A percentile compares a stretch with the other conserved stretches of the same genome.
Evolutionary conservation across 1,140 invertebrate genomes (phyloP).

Genomic region (Diorhabda carinulata): DNA sequence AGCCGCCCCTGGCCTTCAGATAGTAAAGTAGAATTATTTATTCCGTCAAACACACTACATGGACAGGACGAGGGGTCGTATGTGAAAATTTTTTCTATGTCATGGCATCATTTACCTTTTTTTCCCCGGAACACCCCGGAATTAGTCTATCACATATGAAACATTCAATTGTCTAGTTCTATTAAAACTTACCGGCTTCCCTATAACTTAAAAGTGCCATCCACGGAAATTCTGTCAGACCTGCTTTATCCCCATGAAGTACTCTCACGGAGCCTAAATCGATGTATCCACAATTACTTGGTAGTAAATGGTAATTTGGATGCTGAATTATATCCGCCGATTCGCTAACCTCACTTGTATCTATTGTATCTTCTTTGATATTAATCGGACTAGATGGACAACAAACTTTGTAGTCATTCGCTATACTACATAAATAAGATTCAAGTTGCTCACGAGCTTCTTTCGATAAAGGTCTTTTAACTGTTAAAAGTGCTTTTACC

Average conservation of each 20-base stretch:
- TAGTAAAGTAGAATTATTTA: no score
- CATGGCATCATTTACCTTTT: no score
- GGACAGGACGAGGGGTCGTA: no score
- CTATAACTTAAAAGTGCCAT: not conserved
- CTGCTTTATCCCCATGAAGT: not conserved
- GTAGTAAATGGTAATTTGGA: constrained; percentile 53
- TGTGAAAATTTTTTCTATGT: no score
- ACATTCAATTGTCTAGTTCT: no score
- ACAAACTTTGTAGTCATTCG: constrained; percentile 35
- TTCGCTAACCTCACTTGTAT: not conserved
- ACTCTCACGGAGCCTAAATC: constrained; percentile 17
- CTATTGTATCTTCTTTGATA: not conserved
- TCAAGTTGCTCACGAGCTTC: constrained; percentile 36
- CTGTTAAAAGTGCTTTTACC: constrained; percentile 21
- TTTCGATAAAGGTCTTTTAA: constrained; percentile 41
- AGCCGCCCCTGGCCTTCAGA: no score
- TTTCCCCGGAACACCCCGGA: no score
- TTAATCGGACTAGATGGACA: constrained; percentile 42
- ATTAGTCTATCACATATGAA: no score
- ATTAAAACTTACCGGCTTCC: not conserved
- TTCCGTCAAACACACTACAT: no score
- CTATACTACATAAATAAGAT: constrained; percentile 29
- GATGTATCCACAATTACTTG: constrained; percentile 46
- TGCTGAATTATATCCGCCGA: constrained; percentile 54
- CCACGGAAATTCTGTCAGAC: not conserved